Conservation (phyloP, 2,888 invertebrate species). For the Lithophane socia region DNA sequence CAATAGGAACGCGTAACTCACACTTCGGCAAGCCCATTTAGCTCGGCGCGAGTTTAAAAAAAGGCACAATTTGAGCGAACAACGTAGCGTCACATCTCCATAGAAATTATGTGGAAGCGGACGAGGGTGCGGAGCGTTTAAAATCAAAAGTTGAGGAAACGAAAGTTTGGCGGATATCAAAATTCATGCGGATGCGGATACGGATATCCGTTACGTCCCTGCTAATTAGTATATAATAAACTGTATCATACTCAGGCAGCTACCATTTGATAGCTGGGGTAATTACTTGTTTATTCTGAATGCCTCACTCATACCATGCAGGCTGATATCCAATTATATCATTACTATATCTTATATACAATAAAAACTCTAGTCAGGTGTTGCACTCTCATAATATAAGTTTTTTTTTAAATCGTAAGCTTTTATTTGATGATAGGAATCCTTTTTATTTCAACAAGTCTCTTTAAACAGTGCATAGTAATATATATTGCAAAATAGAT, state of each 20-base stretch:
- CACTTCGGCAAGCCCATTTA: too few relatives aligned
- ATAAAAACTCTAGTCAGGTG: slow-evolving; percentile 45
- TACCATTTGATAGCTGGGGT: background rate
- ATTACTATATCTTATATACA: background rate
- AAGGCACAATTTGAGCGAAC: too few relatives aligned
- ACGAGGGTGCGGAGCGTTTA: background rate
- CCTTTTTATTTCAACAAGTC: background rate
- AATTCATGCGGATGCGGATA: too few relatives aligned
- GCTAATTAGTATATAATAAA: slow-evolving; percentile 32
- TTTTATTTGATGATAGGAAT: slow-evolving; percentile 10
- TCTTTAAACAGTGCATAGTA: background rate
- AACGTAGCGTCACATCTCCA: too few relatives aligned
- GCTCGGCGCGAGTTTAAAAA: too few relatives aligned
- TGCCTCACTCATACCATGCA: slow-evolving; percentile 3
- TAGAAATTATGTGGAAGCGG: too few relatives aligned
- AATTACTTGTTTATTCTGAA: slow-evolving; percentile 1
- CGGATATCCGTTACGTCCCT: too few relatives aligned
- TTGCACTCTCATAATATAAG: slow-evolving; percentile 35
- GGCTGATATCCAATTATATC: slow-evolving; percentile 12
- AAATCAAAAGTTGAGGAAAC: too few relatives aligned
- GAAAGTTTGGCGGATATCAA: background rate
- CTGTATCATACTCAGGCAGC: background rate
- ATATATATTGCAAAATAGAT: slow-evolving; percentile 4
- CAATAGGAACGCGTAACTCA: too few relatives aligned
- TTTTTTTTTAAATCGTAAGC: background rate